phyloP scores from a whole-genome alignment of 2,888 invertebrate genomes.

The Pycnomerus fuliginosus region DNA sequence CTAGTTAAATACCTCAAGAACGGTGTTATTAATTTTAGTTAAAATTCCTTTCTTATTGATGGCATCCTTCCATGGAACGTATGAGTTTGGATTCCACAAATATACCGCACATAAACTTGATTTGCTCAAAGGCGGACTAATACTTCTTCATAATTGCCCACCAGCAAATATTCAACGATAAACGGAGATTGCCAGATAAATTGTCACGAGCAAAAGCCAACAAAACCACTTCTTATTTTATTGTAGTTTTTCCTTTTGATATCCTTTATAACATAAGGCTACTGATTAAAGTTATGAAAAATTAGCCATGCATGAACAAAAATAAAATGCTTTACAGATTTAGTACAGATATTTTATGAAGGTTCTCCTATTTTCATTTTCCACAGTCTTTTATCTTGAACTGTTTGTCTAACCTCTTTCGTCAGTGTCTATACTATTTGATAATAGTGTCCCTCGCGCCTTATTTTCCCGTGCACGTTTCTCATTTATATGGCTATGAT shows the following conservation, averaged over 20 bases:
- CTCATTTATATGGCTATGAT: background rate
- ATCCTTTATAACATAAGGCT: too few relatives aligned
- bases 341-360: too few relatives aligned
- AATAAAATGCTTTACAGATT: too few relatives aligned
- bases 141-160: slow-evolving; percentile 20
- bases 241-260: too few relatives aligned
- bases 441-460: too few relatives aligned
- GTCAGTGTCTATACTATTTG: background rate
- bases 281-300: too few relatives aligned
- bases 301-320: too few relatives aligned
- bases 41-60: slow-evolving; percentile 46
- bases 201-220: too few relatives aligned
- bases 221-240: too few relatives aligned
- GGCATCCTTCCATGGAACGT: slow-evolving; percentile 36
- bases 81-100: slow-evolving; percentile 38
- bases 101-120: slow-evolving; percentile 24
- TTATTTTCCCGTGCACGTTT: background rate
- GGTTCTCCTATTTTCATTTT: slow-evolving; percentile 1
- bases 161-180: slow-evolving; percentile 21
- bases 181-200: too few relatives aligned
- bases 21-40: slow-evolving; percentile 48
- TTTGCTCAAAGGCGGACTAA: slow-evolving; percentile 20
- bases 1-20: slow-evolving; percentile 42
- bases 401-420: too few relatives aligned
- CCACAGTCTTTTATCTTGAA: background rate